Conservation (phyloP, 1,140 invertebrate species). For the Dreissena polymorpha region DNA sequence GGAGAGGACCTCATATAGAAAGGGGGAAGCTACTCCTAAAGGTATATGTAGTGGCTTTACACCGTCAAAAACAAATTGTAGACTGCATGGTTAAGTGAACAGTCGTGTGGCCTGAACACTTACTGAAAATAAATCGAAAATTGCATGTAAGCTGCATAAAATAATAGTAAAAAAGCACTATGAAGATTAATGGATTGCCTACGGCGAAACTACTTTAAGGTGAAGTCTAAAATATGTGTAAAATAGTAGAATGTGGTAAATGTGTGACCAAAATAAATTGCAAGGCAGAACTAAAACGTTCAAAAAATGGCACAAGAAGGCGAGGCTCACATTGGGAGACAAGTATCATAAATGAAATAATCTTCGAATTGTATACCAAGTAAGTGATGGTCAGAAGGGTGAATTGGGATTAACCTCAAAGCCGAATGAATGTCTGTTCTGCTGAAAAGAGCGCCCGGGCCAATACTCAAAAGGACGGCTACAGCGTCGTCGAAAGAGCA, state of each 20-base stretch:
- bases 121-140: too few relatives aligned
- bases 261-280: neutral
- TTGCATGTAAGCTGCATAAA: too few relatives aligned
- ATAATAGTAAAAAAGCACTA: too few relatives aligned
- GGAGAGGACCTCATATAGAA: too few relatives aligned
- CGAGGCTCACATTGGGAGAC: conserved; percentile 24
- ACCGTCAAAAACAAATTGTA: too few relatives aligned
- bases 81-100: too few relatives aligned
- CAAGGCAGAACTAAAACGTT: conserved; percentile 29
- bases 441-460: neutral
- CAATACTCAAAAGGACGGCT: neutral
- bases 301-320: conserved; percentile 34
- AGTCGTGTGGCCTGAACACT: too few relatives aligned
- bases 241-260: neutral
- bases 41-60: too few relatives aligned
- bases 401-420: conserved; percentile 43
- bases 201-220: too few relatives aligned
- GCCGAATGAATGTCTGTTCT: conserved; percentile 34
- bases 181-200: too few relatives aligned
- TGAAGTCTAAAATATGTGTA: too few relatives aligned
- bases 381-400: conserved; percentile 26
- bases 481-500: conserved; percentile 34
- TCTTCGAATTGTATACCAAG: conserved; percentile 8
- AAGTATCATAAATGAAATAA: conserved; percentile 27
- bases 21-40: too few relatives aligned